Conservation (phyloP, 2,888 invertebrate species). For the Stenichneumon culpator region DNA sequence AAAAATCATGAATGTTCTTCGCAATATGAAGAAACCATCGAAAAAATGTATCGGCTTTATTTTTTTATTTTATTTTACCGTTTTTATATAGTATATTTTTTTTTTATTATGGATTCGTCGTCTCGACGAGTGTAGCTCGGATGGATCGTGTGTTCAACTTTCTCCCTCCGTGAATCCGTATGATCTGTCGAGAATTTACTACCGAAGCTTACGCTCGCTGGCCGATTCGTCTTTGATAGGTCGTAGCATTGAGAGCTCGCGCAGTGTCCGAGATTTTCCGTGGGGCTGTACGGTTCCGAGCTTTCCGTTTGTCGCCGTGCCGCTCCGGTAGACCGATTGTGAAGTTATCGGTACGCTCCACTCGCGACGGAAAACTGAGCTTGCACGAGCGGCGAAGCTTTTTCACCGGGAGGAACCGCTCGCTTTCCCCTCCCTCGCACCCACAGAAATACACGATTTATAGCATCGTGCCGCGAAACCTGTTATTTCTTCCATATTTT, state of each 20-base stretch:
- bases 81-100: not conserved
- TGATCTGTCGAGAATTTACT: not conserved
- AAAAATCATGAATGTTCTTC: not conserved
- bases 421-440: not conserved
- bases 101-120: not conserved
- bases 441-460: slow-evolving; percentile 11
- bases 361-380: slow-evolving; percentile 10
- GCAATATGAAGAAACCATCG: not conserved
- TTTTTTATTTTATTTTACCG: not conserved
- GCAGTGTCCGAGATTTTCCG: not conserved
- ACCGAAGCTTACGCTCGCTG: not conserved
- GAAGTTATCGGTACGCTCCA: slow-evolving; percentile 27
- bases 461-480: not conserved
- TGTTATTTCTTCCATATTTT: slow-evolving; percentile 4
- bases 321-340: not conserved
- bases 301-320: not conserved
- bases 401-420: slow-evolving; percentile 13
- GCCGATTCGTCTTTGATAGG: not conserved
- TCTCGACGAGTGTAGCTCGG: not conserved
- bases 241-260: not conserved
- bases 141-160: not conserved
- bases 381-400: slow-evolving; percentile 21
- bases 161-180: not conserved
- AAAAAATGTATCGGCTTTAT: not conserved
- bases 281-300: not conserved